Conservation (phyloP, 2,888 invertebrate species). For the Poecilobothrus nobilitatus region DNA sequence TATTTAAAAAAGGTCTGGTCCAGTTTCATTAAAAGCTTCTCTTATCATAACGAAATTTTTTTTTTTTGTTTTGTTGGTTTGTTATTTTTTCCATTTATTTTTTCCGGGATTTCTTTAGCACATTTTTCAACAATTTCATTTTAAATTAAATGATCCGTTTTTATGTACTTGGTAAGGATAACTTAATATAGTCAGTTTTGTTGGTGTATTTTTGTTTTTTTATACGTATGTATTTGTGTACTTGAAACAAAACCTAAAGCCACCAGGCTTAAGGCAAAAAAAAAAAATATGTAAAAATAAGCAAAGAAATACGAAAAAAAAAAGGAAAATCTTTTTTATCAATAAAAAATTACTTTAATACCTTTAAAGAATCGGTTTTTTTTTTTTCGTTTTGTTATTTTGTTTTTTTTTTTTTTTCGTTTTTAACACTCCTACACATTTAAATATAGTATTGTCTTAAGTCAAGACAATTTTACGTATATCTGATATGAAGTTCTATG, state of each 20-base stretch:
- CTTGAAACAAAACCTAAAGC: neutral
- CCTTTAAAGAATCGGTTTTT: neutral
- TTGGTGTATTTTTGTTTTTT: neutral
- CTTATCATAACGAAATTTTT: neutral
- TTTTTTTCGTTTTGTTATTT: neutral
- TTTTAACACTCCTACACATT: neutral
- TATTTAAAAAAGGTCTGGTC: constrained; percentile 4
- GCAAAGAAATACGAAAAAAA: neutral
- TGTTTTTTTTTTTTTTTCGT: neutral
- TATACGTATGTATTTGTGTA: neutral
- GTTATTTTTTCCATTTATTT: no score
- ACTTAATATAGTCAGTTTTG: neutral
- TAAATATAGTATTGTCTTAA: neutral
- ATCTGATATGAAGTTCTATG: no score
- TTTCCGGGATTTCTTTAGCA: neutral
- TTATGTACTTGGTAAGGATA: neutral
- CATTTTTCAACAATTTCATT: neutral
- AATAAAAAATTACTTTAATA: neutral
- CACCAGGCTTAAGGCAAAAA: neutral
- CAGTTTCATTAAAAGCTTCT: neutral
- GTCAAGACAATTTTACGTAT: neutral
- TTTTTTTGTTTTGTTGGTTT: neutral
- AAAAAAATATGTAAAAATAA: neutral
- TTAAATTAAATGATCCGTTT: constrained; percentile 6
- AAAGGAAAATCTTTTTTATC: neutral